Evolutionary conservation across 2,888 invertebrate genomes (phyloP).

Genomic region (Stramonita haemastoma): DNA sequence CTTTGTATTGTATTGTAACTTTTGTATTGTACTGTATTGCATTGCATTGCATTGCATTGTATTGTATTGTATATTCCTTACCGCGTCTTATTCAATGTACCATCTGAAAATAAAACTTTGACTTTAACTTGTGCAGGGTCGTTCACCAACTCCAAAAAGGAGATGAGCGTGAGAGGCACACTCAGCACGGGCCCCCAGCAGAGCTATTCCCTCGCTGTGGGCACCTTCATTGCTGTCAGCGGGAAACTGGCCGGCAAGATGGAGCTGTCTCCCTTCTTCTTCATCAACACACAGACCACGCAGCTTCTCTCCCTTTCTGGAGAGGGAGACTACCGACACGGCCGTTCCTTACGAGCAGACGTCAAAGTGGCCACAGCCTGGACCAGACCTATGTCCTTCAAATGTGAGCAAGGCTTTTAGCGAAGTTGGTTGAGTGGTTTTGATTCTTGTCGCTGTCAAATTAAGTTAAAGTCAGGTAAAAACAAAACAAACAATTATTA

Average conservation of each 20-base stretch:
- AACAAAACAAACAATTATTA: too few species aligned
- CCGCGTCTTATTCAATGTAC: too few species aligned
- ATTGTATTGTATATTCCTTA: too few species aligned
- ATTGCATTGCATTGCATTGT: too few species aligned
- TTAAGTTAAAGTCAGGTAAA: too few species aligned
- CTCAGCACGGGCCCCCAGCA: conserved; percentile 49
- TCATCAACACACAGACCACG: conserved; percentile 35
- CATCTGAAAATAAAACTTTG: neutral
- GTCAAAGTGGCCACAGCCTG: conserved; percentile 14
- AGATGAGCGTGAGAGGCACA: conserved; percentile 53
- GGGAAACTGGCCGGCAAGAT: conserved; percentile 37
- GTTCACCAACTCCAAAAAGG: conserved; percentile 55
- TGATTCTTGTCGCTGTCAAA: too few species aligned
- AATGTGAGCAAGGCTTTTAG: conserved; percentile 13
- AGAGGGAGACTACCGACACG: conserved; percentile 46
- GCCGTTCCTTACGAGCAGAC: conserved; percentile 40
- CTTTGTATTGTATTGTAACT: too few species aligned
- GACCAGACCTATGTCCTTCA: neutral
- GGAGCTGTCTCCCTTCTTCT: conserved; percentile 53
- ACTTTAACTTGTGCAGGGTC: conserved; percentile 51
- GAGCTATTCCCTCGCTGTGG: conserved; percentile 55
- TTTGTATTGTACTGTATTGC: too few species aligned
- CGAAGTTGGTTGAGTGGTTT: too few species aligned
- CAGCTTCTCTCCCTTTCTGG: conserved; percentile 41
- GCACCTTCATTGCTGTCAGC: conserved; percentile 42